A percentile compares a stretch with the other conserved stretches of the same genome.
Conservation (phyloP, 2,113 vertebrate species). For the Gymnarchus niloticus region DNA sequence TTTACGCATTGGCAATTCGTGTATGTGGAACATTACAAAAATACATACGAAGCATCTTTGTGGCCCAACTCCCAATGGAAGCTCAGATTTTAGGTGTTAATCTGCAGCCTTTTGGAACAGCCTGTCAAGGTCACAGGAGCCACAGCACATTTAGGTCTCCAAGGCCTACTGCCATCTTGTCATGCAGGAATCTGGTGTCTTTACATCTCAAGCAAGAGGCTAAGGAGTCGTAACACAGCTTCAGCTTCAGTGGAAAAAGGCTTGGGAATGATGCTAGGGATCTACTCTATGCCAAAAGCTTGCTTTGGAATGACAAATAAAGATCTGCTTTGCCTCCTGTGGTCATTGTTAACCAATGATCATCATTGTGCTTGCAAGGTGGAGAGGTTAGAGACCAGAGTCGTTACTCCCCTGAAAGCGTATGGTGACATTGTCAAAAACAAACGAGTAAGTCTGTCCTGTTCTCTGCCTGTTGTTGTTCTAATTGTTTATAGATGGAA, state of each 20-base stretch:
- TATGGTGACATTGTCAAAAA: slow-evolving; percentile 59
- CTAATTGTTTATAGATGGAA: neutral
- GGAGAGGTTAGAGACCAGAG: slow-evolving; percentile 66
- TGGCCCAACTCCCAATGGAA: neutral
- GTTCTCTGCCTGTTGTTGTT: neutral
- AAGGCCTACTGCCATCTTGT: neutral
- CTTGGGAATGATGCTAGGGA: neutral
- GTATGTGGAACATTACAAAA: neutral
- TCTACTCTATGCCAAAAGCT: neutral
- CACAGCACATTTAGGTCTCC: neutral
- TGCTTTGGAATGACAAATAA: neutral
- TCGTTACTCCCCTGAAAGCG: slow-evolving; percentile 57
- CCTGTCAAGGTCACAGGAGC: neutral
- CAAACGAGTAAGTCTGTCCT: slow-evolving; percentile 53
- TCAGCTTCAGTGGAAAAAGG: neutral
- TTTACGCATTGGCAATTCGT: neutral
- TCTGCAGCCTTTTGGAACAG: neutral
- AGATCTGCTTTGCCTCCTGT: neutral
- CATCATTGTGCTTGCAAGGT: slow-evolving; percentile 44
- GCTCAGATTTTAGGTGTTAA: neutral
- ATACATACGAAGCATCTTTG: neutral
- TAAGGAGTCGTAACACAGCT: neutral
- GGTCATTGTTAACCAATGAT: neutral
- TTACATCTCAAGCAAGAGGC: too few relatives aligned
- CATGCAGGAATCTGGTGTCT: neutral